Conservation (phyloP, 64 coral and sea anemone species). For the Montipora capricornis region DNA sequence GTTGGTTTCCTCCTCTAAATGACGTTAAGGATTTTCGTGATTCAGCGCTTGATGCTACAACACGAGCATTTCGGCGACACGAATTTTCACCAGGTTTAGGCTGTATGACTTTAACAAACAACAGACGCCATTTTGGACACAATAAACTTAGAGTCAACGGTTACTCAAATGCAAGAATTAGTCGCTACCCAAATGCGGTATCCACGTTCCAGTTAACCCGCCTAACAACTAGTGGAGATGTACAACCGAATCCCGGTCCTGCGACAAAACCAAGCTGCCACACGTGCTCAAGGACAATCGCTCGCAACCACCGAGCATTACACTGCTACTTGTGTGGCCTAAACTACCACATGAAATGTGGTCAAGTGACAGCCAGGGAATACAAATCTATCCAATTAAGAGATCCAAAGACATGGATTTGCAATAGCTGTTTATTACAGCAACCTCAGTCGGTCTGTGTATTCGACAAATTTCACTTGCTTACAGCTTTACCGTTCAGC, state of each 20-base stretch:
- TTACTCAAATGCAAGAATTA: too few species aligned
- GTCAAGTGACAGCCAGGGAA: conserved; percentile 10
- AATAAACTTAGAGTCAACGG: too few species aligned
- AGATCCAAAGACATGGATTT: conserved; percentile 20
- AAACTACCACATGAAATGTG: conserved; percentile 52
- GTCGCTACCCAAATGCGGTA: too few species aligned
- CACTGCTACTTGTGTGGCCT: conserved; percentile 48
- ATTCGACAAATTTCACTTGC: background rate
- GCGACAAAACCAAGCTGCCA: conserved; percentile 29
- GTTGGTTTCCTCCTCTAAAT: too few species aligned
- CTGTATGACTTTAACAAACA: too few species aligned
- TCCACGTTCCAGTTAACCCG: background rate
- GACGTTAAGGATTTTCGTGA: too few species aligned
- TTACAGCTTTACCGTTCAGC: conserved; percentile 27
- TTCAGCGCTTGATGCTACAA: background rate
- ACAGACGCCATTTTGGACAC: too few species aligned
- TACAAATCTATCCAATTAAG: conserved; percentile 46
- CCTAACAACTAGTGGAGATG: conserved; percentile 28
- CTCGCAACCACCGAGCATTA: conserved; percentile 46
- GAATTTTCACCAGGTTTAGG: background rate
- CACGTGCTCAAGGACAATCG: conserved; percentile 36
- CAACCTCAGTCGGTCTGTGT: background rate
- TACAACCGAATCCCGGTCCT: conserved; percentile 37
- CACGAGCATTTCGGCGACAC: background rate
- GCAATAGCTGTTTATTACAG: background rate